Evolutionary conservation across 1,140 invertebrate species (phyloP).

Genomic region (Calliopsis andreniformis): DNA sequence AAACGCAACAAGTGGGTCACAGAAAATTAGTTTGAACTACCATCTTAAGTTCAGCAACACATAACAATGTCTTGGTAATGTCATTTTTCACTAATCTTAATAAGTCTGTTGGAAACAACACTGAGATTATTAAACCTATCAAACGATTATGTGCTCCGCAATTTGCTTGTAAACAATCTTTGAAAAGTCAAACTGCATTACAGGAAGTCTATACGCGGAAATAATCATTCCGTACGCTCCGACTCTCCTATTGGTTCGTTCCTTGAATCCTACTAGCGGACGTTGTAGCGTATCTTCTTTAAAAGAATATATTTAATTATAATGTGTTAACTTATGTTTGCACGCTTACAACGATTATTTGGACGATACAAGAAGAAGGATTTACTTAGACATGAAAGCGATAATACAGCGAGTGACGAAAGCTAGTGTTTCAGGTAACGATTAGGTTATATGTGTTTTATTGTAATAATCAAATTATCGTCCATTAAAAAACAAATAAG

Average conservation of each 20-base stretch:
- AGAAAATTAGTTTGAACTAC: slow-evolving; percentile 53
- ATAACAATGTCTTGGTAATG: slow-evolving; percentile 18
- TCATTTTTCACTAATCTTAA: slow-evolving; percentile 50
- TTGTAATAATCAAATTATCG: slow-evolving; percentile 16
- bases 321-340: neutral
- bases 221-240: slow-evolving; percentile 49
- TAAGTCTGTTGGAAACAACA: slow-evolving; percentile 6
- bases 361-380: neutral
- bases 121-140: slow-evolving; percentile 19
- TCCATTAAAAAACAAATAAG: slow-evolving; percentile 15
- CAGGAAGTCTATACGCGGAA: slow-evolving; percentile 67
- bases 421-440: slow-evolving; percentile 87
- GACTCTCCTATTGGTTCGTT: slow-evolving; percentile 58
- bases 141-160: slow-evolving; percentile 43
- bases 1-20: slow-evolving; percentile 77
- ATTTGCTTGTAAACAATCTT: slow-evolving; percentile 77
- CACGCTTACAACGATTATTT: slow-evolving; percentile 2
- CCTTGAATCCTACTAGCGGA: slow-evolving; percentile 40
- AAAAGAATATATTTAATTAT: slow-evolving; percentile 29
- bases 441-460: slow-evolving; percentile 30
- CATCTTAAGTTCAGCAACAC: slow-evolving; percentile 24
- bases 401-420: slow-evolving; percentile 88
- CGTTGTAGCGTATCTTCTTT: slow-evolving; percentile 28
- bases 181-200: slow-evolving; percentile 72
- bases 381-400: slow-evolving; percentile 83